Evolutionary conservation across 2,113 vertebrate species (phyloP), one percentile per base, ranked within the genome.

Genomic region (Sorex araneus): DNA sequence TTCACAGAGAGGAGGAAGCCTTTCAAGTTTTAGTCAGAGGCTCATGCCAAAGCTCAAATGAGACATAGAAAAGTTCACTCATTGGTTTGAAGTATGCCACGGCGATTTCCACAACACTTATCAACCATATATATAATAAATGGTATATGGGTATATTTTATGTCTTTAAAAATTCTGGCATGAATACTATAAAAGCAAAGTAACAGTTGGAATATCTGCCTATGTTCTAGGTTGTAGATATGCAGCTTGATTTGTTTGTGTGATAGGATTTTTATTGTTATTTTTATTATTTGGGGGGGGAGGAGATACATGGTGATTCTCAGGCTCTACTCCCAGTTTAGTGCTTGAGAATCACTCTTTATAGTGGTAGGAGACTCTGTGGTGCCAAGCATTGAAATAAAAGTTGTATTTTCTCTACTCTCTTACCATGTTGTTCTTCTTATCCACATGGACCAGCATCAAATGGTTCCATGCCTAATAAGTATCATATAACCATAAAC

Each of bases 111-210:
- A 66, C 80, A 40, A 45, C 28, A 3, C 18, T 25, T 25, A 57
- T 4, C 16, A 40, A 8, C 50, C 78, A 5, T 50, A 19, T 50
- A 19, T 36, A 76, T 69, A 84, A 27, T 50, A 57, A 54, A 70
- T 77, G 45, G 63, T 47, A 32, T 63, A 36, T 71, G 30, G 5
- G 2, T 50, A 23, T 2, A 45, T 47, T 40, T 79, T 69, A 23
- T 47, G 12, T 75, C 18, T 74, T 18, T 32, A 13, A 50, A 50
- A 50, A 50, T 9, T 71, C 8, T 84, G 66, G 7, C 28, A 27
- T 64, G 18, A 95, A 21, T 89, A 3, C n/a, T 89, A 32, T 87
- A 36, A 18, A 60, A 89, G 15, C 76, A 57, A 60, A 60, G 69
- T 23, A 82, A 8, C n/a, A 73, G n/a, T 2, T 63, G 66, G 4